A percentile compares a stretch with the other conserved stretches of the same genome.
phyloP scores from a whole-genome alignment of 2,113 vertebrate genomes.

The Mastomys coucha region DNA sequence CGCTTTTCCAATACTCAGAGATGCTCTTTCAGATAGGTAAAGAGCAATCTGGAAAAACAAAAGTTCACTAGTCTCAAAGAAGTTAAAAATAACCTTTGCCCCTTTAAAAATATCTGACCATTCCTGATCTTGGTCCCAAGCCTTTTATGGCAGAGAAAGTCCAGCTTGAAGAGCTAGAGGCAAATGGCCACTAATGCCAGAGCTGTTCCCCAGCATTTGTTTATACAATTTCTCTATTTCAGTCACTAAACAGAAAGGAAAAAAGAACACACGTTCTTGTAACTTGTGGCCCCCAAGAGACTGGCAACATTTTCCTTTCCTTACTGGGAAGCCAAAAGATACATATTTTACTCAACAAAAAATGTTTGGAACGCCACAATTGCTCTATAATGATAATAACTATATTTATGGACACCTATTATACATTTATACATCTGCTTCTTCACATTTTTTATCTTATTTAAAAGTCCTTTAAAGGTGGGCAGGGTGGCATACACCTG shows the following conservation, averaged over 20 bases:
- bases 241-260: constrained; percentile 61
- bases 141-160: constrained; percentile 81
- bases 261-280: constrained; percentile 72
- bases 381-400: neutral
- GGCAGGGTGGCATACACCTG: neutral
- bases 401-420: neutral
- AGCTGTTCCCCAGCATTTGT: constrained; percentile 75
- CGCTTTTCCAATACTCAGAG: neutral
- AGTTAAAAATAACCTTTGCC: constrained; percentile 84
- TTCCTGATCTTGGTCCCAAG: constrained; percentile 69
- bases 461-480: neutral
- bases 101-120: constrained; percentile 83
- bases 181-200: constrained; percentile 65
- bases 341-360: constrained; percentile 58
- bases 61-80: constrained; percentile 69
- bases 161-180: constrained; percentile 60
- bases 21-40: constrained; percentile 75
- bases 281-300: constrained; percentile 78
- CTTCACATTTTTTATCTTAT: constrained; percentile 44
- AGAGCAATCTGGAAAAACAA: constrained; percentile 73
- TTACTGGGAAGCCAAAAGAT: constrained; percentile 79
- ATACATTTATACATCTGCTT: neutral
- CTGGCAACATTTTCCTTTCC: constrained; percentile 80
- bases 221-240: constrained; percentile 76
- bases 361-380: constrained; percentile 44